Evolutionary conservation across 92 coral and sea anemone species (phyloP).

Genomic region (Palythoa heliodiscus): DNA sequence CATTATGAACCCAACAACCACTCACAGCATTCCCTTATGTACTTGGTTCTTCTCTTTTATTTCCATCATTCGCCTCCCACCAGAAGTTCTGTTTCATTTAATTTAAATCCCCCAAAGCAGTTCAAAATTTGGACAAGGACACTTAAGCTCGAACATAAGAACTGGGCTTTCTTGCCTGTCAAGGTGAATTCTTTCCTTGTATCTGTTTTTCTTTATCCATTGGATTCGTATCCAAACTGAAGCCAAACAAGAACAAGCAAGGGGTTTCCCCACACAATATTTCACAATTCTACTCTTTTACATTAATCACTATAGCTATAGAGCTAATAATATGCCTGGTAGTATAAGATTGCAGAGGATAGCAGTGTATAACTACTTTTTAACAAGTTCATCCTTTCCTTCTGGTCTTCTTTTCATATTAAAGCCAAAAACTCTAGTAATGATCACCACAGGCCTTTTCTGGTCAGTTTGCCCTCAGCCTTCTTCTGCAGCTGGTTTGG

Average conservation of each 20-base stretch:
- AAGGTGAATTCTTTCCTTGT: neutral
- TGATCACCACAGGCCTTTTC: conserved; percentile 16
- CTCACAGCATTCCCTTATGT: neutral
- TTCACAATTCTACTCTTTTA: neutral
- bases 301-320: neutral
- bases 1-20: neutral
- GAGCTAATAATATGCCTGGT: conserved; percentile 37
- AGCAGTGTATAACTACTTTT: conserved; percentile 3
- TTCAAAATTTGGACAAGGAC: neutral
- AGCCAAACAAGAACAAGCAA: conserved; percentile 17
- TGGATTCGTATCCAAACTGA: neutral
- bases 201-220: neutral
- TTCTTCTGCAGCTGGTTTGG: conserved; percentile 13
- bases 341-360: conserved; percentile 33
- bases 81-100: neutral
- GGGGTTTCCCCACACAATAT: conserved; percentile 15
- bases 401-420: neutral
- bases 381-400: neutral
- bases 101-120: neutral
- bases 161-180: neutral
- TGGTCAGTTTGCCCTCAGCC: conserved; percentile 11
- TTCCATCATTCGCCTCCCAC: neutral
- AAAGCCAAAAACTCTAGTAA: neutral
- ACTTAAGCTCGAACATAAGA: neutral
- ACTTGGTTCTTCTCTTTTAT: neutral